Conservation (phyloP, 2,113 vertebrate species). For the Bos taurus region DNA sequence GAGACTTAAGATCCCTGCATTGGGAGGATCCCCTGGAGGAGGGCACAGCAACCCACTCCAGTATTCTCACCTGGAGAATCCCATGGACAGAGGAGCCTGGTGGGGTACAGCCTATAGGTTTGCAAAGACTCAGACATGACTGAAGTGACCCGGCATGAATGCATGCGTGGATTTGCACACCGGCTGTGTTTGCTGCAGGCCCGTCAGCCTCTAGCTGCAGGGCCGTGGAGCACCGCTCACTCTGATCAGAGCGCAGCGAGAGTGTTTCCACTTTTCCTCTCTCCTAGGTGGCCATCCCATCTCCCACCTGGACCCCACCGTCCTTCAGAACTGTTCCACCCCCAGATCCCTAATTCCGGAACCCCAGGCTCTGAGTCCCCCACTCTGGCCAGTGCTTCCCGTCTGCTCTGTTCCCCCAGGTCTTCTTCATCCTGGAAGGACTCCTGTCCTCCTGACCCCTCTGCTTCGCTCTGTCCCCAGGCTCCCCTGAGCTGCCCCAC, state of each 20-base stretch:
- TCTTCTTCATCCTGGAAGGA: background rate
- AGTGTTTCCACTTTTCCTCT: background rate
- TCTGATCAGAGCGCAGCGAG: background rate
- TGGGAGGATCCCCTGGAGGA: background rate
- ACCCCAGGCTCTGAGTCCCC: background rate
- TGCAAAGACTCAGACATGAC: background rate
- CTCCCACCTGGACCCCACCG: accelerated
- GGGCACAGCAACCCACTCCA: background rate
- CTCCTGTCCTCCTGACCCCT: background rate
- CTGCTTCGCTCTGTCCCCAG: background rate
- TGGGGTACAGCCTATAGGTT: background rate
- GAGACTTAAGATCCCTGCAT: background rate
- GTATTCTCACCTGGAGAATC: background rate
- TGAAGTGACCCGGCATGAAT: accelerated
- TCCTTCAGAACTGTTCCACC: background rate
- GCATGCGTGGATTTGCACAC: accelerated
- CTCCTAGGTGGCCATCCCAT: background rate
- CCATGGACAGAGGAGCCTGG: background rate
- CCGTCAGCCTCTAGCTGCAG: background rate
- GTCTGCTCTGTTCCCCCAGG: background rate
- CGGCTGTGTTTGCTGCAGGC: background rate
- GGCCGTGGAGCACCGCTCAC: accelerated
- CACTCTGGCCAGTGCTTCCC: background rate
- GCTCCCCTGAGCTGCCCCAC: background rate
- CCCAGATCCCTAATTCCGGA: background rate